Conservation (phyloP, 2,797 vertebrate genomes). For the Momotus momota region DNA sequence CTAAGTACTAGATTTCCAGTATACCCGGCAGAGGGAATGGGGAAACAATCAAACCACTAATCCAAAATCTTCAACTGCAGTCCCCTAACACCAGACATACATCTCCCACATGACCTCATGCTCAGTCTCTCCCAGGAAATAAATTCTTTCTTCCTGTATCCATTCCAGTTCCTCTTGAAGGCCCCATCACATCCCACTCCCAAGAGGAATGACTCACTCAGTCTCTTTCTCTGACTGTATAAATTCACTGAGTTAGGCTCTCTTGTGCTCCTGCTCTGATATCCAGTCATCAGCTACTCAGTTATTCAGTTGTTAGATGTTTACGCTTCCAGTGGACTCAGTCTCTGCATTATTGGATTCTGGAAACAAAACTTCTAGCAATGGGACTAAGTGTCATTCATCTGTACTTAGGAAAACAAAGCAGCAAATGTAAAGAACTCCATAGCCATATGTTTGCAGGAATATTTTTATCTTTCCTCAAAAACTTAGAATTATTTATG, state of each 20-base stretch:
- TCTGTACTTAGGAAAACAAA: background rate
- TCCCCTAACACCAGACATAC: background rate
- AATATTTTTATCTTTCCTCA: background rate
- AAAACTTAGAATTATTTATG: background rate
- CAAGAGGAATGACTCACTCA: background rate
- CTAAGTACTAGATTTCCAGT: background rate
- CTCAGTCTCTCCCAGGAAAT: background rate
- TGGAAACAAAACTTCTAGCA: background rate
- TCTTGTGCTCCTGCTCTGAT: background rate
- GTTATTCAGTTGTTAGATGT: background rate
- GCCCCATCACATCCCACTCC: background rate
- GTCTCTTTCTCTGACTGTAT: background rate
- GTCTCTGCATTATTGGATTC: background rate
- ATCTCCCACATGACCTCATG: background rate
- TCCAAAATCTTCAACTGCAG: background rate
- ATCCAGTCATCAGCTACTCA: background rate
- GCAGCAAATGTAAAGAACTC: background rate
- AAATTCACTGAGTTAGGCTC: background rate
- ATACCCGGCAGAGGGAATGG: background rate
- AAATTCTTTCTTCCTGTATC: background rate
- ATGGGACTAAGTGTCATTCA: background rate
- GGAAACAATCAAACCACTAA: background rate
- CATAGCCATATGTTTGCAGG: background rate
- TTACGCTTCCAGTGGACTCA: background rate
- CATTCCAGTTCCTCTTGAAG: background rate